Base-by-base conservation (phyloP, 64 coral and sea anemone genomes). In the Pocillopora verrucosa region DNA sequence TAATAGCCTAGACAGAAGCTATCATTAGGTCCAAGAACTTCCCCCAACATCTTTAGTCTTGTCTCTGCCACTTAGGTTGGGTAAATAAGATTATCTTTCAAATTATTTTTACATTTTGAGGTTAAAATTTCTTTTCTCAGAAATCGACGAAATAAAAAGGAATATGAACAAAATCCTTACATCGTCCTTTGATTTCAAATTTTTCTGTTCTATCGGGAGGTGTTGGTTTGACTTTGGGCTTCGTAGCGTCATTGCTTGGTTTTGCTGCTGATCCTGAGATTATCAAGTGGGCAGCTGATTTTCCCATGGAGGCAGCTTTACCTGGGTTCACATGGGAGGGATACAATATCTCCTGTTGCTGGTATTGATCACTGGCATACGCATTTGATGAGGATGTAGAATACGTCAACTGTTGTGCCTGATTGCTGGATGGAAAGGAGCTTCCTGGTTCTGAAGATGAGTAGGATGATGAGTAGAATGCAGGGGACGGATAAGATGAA, bases 151-250 rank as follows among this genome's bases (percentile, higher is more conserved):
- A 16, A 15, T n/a, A 30, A 59, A 14, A 56, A 7, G 16, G 25
- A 19, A 36, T 10, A 22, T 77, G 16, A 10, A 7, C 11, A 25
- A 89, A 9, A 56, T 58, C 58, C 90, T 92, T 86, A 92, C 90
- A 64, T 92, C 77, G 87, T 57, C 75, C 90, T 73, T 77, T 80
- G 90, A 92, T 92, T 17, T 80, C 80, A 34, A 87, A 92, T 9
- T 72, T 75, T 22, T 92, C 90, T 25, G 84, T 72, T 57, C 90
- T 76, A 59, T 92, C 69, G 0, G 90, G 90, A 22, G 84, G 90
- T 7, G 83, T 74, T 12, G 84, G 64, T 78, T 74, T 86, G 87
- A 17, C 57, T 16, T 65, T 83, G 11, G 72, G n/a, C 15, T 80
- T 82, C 34, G 69, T 70, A 16, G 74, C 90, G 67, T 70, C 80